A percentile compares a stretch with the other conserved stretches of the same genome.
Evolutionary conservation across 2,113 vertebrate genomes (phyloP).

Genomic region (Xyrauchen texanus): DNA sequence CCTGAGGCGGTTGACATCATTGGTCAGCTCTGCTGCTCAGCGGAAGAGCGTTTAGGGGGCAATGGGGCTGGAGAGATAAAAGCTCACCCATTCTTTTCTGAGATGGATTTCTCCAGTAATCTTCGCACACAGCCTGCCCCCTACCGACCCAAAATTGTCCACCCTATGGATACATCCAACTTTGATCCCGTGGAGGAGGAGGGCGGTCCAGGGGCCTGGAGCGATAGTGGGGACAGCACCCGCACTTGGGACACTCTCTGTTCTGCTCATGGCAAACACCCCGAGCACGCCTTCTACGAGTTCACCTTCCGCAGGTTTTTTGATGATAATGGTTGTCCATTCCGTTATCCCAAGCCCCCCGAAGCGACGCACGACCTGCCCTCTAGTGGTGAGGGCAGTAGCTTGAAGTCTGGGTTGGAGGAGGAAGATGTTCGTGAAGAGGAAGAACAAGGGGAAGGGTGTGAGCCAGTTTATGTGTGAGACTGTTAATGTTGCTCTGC

Average conservation of each 20-base stretch:
- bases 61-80: constrained; percentile 93
- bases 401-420: constrained; percentile 43
- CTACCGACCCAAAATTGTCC: constrained; percentile 92
- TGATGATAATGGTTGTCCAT: constrained; percentile 94
- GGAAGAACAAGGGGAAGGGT: constrained; percentile 80
- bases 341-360: constrained; percentile 91
- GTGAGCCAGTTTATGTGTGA: constrained; percentile 95
- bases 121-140: constrained; percentile 92
- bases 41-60: constrained; percentile 87
- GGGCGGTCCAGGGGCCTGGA: constrained; percentile 82
- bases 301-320: constrained; percentile 99
- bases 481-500: constrained; percentile 31
- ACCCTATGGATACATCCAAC: constrained; percentile 99
- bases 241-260: constrained; percentile 84
- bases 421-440: constrained; percentile 64
- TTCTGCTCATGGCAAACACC: constrained; percentile 84
- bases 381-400: constrained; percentile 32
- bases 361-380: constrained; percentile 62
- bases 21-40: constrained; percentile 89
- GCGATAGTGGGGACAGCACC: constrained; percentile 84
- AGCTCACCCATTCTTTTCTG: constrained; percentile 87
- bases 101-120: constrained; percentile 90
- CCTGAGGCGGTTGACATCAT: constrained; percentile 92
- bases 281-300: constrained; percentile 96
- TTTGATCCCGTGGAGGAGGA: constrained; percentile 97